Evolutionary conservation across 2,888 invertebrate genomes (phyloP), one percentile per base, ranked within the genome.

Genomic region (Euproctis similis): DNA sequence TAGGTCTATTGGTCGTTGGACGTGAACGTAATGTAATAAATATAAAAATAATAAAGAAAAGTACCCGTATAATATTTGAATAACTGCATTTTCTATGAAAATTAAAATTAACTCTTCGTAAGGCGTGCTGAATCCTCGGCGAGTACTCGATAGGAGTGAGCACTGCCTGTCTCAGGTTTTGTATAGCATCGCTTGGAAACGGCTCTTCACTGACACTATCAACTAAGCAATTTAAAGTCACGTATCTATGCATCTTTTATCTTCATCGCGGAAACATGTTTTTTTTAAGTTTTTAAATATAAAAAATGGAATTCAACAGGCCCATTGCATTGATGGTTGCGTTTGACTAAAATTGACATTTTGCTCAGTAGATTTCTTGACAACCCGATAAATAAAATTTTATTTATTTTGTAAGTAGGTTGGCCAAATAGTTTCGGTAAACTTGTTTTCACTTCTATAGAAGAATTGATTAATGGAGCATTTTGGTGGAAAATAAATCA

Each of bases 1-100:
- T n/a, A n/a, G n/a, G n/a, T n/a, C n/a, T n/a, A n/a, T n/a, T n/a
- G n/a, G n/a, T n/a, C n/a, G n/a, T n/a, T n/a, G n/a, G n/a, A n/a
- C n/a, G n/a, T n/a, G n/a, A n/a, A n/a, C n/a, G n/a, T n/a, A n/a
- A n/a, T n/a, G n/a, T n/a, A n/a, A n/a, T n/a, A n/a, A n/a, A n/a
- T n/a, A 23, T 18, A 19, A 17, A 24, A 8, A 18, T 10, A 9
- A 22, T 6, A 16, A 11, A 22, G 23, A 30, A 22, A 26, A 25
- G 26, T 59, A 69, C 73, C 59, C 55, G 46, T 39, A 66, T 48
- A 42, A 71, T 53, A 44, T 71, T 57, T n/a, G 57, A 54, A 35
- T 46, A 63, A 35, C 82, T 81, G 52, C 71, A 75, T 40, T 64
- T 59, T 33, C 80, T 64, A 32, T 81, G 82, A 36, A 66, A 82